Evolutionary conservation across 2,113 vertebrate genomes (phyloP).

Genomic region (Thomomys bottae): DNA sequence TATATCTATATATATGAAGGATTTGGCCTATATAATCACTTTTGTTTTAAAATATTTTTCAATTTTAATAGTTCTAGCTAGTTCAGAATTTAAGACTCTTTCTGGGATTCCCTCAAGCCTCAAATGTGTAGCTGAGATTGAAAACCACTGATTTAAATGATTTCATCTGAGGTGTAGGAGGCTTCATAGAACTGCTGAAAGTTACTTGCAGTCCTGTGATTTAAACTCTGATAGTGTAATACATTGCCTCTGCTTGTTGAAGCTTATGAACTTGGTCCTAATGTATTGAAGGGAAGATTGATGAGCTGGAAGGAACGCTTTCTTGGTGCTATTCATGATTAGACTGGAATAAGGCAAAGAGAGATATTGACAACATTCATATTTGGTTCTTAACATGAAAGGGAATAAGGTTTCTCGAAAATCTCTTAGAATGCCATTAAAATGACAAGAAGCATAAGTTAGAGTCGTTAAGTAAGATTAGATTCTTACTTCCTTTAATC

Average conservation of each 20-base stretch:
- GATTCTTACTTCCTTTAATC: slow-evolving; percentile 59
- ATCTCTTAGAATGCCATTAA: background rate
- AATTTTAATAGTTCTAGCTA: background rate
- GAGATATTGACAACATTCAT: slow-evolving; percentile 46
- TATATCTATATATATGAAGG: background rate
- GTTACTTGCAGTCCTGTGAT: background rate
- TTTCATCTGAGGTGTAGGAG: background rate
- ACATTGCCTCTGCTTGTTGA: slow-evolving; percentile 10
- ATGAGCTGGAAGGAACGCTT: slow-evolving; percentile 66
- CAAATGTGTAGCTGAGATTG: background rate
- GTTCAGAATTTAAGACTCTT: slow-evolving; percentile 4
- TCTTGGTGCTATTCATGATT: slow-evolving; percentile 55
- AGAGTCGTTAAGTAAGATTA: background rate
- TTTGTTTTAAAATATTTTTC: slow-evolving; percentile 12
- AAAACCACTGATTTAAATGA: slow-evolving; percentile 41
- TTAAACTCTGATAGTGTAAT: slow-evolving; percentile 11
- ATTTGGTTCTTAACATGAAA: slow-evolving; percentile 43
- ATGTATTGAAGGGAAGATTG: slow-evolving; percentile 11
- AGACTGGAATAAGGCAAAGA: slow-evolving; percentile 36
- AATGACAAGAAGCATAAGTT: slow-evolving; percentile 29
- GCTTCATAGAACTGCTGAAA: background rate
- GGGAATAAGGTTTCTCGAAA: slow-evolving; percentile 56
- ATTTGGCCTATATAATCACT: background rate
- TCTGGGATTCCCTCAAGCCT: background rate
- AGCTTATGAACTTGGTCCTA: slow-evolving; percentile 44